Evolutionary conservation across 2,888 invertebrate genomes (phyloP).

Genomic region (Chrysotoxum bicinctum): DNA sequence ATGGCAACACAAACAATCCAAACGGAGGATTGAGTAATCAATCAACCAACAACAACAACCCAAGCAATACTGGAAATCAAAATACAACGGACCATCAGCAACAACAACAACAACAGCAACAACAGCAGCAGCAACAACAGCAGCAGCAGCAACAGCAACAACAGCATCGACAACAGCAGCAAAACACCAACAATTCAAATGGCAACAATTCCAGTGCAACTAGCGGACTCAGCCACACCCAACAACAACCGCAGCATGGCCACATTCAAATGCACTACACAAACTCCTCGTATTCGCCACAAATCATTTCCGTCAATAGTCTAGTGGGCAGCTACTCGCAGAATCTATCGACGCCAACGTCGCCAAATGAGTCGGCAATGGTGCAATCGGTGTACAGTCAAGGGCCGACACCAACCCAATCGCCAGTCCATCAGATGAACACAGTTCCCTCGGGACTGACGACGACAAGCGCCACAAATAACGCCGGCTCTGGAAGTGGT

Average conservation of each 20-base stretch:
- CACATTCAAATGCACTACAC: conserved; percentile 75
- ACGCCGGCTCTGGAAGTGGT: conserved; percentile 76
- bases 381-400: conserved; percentile 82
- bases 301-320: conserved; percentile 82
- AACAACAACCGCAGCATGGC: conserved; percentile 75
- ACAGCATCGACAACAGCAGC: conserved; percentile 76
- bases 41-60: conserved; percentile 76
- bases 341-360: conserved; percentile 84
- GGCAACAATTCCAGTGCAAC: conserved; percentile 44
- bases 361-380: conserved; percentile 83
- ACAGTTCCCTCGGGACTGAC: conserved; percentile 74
- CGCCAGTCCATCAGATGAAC: conserved; percentile 79
- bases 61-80: conserved; percentile 73
- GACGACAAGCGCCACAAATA: conserved; percentile 79
- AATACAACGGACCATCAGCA: conserved; percentile 72
- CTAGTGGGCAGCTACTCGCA: conserved; percentile 83
- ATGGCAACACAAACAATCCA: conserved; percentile 78
- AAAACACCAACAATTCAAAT: conserved; percentile 61
- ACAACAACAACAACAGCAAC: conserved; percentile 74
- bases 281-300: conserved; percentile 79
- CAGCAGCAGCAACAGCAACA: conserved; percentile 77
- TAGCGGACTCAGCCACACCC: conserved; percentile 73
- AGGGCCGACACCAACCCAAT: conserved; percentile 82
- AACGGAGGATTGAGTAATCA: conserved; percentile 77
- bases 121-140: conserved; percentile 75